phyloP scores from a whole-genome alignment of 2,888 invertebrate species.

The Acanthoscelides obtectus region DNA sequence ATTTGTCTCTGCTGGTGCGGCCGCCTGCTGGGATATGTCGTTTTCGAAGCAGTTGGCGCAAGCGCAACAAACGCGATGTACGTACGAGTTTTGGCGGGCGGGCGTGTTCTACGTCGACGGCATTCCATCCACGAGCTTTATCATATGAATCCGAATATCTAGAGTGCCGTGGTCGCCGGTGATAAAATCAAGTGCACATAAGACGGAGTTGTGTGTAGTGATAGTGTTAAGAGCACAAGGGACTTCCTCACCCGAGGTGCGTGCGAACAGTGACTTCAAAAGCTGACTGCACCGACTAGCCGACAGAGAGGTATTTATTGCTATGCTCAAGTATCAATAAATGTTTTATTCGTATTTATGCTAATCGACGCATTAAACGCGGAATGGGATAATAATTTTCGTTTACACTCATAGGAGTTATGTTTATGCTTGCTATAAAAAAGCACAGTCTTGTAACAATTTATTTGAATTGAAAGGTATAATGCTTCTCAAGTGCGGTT shows the following conservation, averaged over 20 bases:
- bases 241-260: not conserved
- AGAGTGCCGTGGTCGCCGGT: not conserved
- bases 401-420: not conserved
- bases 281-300: not conserved
- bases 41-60: slow-evolving; percentile 1
- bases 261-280: not conserved
- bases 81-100: slow-evolving; percentile 7
- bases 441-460: not conserved
- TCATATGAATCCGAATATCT: not conserved
- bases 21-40: not conserved
- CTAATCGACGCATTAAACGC: not conserved
- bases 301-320: not conserved
- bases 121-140: not conserved
- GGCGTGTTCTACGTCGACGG: not conserved
- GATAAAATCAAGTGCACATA: not conserved
- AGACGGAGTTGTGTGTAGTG: not conserved
- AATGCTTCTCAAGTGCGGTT: no score
- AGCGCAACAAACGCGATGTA: slow-evolving; percentile 1
- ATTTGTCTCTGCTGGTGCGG: not conserved
- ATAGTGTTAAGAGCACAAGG: not conserved
- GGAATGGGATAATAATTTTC: not conserved
- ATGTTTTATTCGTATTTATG: not conserved
- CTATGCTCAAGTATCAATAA: not conserved
- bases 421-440: not conserved
- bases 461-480: no score